Percentiles rank a stretch among this genome's conserved stretches.
Evolutionary conservation across 2,797 vertebrate genomes (phyloP).

Genomic region (Premnoplex brunnescens): DNA sequence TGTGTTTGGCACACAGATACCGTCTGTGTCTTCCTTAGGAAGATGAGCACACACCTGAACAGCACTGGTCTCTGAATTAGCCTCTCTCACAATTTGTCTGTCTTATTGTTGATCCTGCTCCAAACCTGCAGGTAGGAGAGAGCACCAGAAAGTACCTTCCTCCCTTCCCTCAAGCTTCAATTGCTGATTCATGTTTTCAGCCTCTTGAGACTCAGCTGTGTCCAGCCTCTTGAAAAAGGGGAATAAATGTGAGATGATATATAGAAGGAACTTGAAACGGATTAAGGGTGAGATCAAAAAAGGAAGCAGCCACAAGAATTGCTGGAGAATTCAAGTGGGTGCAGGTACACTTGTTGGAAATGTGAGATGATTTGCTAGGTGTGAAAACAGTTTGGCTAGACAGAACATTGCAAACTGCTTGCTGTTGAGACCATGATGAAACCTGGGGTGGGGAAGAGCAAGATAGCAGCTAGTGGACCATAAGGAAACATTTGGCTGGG

Average conservation of each 20-base stretch:
- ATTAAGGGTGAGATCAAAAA: not conserved
- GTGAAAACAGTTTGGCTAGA: not conserved
- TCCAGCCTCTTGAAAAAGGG: not conserved
- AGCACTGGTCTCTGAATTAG: not conserved
- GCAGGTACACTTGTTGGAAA: not conserved
- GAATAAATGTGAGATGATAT: not conserved
- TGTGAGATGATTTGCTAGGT: not conserved
- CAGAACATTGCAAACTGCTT: not conserved
- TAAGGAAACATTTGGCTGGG: not conserved
- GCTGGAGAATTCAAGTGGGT: not conserved
- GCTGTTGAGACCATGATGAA: not conserved
- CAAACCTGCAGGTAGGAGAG: not conserved
- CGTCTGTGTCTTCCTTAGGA: rapidly evolving
- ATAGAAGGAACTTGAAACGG: rapidly evolving
- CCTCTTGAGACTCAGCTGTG: not conserved
- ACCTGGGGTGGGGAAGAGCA: not conserved
- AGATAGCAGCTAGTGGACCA: not conserved
- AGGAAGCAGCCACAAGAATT: not conserved
- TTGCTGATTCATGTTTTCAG: not conserved
- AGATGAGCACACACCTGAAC: not conserved
- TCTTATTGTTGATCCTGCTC: not conserved
- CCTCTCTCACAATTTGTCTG: not conserved
- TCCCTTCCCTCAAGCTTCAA: not conserved
- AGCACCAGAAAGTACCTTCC: not conserved
- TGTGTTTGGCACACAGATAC: not conserved